Evolutionary conservation across 1,140 invertebrate genomes (phyloP).

Genomic region (Drosophila kurseongensis): DNA sequence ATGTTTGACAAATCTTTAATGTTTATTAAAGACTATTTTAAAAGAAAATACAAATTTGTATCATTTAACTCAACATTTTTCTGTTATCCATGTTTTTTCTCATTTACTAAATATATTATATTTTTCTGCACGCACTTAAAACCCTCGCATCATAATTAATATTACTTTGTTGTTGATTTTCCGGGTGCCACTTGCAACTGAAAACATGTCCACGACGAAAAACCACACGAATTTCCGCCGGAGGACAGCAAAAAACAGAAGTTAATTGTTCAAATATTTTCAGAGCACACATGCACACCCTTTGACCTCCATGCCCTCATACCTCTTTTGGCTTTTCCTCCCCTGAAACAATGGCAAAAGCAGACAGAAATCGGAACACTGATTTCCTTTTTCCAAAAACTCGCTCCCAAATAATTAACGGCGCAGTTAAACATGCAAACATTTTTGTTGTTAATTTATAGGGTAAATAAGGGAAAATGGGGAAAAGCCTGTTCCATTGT

Average conservation of each 20-base stretch:
- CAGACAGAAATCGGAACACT: slow-evolving; percentile 7
- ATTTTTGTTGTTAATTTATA: slow-evolving; percentile 44
- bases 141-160: slow-evolving; percentile 52
- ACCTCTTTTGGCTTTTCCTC: not conserved
- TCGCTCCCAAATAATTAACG: slow-evolving; percentile 33
- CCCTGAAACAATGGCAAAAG: slow-evolving; percentile 9
- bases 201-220: slow-evolving; percentile 46
- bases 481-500: slow-evolving; percentile 12
- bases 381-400: slow-evolving; percentile 8
- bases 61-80: too few species aligned
- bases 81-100: slow-evolving; percentile 2
- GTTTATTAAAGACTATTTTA: too few species aligned
- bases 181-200: slow-evolving; percentile 3
- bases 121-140: slow-evolving; percentile 13
- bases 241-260: slow-evolving; percentile 46
- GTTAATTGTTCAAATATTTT: slow-evolving; percentile 67
- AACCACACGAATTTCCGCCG: slow-evolving; percentile 41
- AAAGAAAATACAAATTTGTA: too few species aligned
- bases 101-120: slow-evolving; percentile 26
- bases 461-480: not conserved
- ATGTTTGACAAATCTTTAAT: too few species aligned
- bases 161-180: slow-evolving; percentile 20
- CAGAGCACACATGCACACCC: slow-evolving; percentile 50
- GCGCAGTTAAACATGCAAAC: slow-evolving; percentile 39
- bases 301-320: slow-evolving; percentile 8